phyloP scores from a whole-genome alignment of 2,888 invertebrate species.

The Ethmia dodecea region DNA sequence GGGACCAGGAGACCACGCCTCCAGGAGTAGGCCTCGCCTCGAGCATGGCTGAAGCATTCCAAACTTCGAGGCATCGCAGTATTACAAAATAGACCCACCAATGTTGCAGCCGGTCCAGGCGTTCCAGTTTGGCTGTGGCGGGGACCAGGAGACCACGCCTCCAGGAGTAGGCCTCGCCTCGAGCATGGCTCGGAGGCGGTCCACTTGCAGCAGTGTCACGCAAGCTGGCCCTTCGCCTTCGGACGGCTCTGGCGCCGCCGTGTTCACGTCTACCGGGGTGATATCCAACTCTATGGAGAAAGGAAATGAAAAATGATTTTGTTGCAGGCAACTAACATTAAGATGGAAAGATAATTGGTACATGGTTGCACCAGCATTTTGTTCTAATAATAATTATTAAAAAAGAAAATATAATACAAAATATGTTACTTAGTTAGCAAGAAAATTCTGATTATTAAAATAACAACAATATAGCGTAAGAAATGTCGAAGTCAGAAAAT shows the following conservation, averaged over 20 bases:
- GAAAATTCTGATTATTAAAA: no score
- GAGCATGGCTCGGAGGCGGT: conserved; percentile 77
- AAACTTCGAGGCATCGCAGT: no score
- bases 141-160: conserved; percentile 97
- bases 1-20: conserved; percentile 97
- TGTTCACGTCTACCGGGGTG: conserved; percentile 42
- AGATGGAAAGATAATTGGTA: no score
- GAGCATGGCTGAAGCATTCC: conserved; percentile 83
- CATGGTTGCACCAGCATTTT: no score
- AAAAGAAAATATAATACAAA: no score
- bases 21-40: conserved; percentile 79
- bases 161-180: conserved; percentile 79
- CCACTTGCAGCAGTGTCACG: conserved; percentile 51
- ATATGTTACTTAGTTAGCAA: no score
- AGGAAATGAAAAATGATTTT: no score
- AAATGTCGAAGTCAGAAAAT: no score
- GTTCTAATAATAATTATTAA: no score
- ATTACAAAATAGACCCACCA: conserved; percentile 50
- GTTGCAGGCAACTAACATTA: no score
- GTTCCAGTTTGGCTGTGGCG: conserved; percentile 97
- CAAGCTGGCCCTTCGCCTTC: conserved; percentile 28
- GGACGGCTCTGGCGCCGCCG: conserved; percentile 14
- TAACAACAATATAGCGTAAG: no score
- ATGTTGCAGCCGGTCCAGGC: conserved; percentile 98
- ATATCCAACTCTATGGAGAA: conserved; percentile 54